Conservation (phyloP, 2,113 vertebrate genomes). For the Bothrops jararaca region DNA sequence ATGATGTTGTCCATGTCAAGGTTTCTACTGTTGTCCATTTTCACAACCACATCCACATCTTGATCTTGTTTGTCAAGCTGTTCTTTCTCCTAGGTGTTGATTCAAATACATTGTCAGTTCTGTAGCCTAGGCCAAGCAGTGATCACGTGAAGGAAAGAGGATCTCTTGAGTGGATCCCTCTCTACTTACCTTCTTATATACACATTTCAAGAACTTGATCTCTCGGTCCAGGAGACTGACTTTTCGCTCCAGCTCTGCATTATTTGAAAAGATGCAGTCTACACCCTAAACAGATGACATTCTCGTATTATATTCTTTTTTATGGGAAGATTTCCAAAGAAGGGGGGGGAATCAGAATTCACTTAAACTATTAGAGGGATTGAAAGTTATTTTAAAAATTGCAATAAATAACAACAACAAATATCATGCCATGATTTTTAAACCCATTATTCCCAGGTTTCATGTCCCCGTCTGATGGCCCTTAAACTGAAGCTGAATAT, state of each 20-base stretch:
- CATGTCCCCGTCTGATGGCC: neutral
- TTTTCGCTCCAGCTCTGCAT: neutral
- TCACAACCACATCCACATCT: slow-evolving; percentile 78
- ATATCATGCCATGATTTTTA: neutral
- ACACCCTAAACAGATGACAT: neutral
- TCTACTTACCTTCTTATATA: neutral
- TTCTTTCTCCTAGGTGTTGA: slow-evolving; percentile 69
- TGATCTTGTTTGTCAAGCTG: slow-evolving; percentile 79
- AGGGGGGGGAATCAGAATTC: neutral
- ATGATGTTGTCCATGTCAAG: slow-evolving; percentile 67
- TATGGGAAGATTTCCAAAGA: neutral
- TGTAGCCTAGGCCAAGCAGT: neutral
- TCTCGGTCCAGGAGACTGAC: neutral
- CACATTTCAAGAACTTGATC: neutral
- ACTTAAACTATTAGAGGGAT: neutral
- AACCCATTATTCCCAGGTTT: neutral
- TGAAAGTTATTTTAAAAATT: neutral
- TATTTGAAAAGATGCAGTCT: neutral
- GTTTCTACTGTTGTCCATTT: slow-evolving; percentile 84
- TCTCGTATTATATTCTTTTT: neutral
- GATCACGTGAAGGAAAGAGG: too few relatives aligned
- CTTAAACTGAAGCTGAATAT: neutral
- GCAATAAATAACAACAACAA: neutral
- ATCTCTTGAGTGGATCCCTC: neutral
- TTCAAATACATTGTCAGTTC: neutral